phyloP scores from a whole-genome alignment of 1,140 invertebrate species.

The Pentalonia nigronervosa region DNA sequence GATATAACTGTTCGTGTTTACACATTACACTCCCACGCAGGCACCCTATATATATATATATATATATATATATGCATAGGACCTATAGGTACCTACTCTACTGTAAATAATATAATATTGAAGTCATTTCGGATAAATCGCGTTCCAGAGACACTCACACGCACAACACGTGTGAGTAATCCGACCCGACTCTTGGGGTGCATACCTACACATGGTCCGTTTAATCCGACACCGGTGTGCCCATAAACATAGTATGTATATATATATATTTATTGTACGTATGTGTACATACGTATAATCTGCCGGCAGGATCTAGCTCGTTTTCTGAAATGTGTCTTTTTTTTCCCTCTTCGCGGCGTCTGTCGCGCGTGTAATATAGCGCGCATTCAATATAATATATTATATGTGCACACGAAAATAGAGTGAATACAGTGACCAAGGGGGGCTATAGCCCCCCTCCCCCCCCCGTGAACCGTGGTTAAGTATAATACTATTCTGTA shows the following conservation, averaged over 20 bases:
- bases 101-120: conserved; percentile 12
- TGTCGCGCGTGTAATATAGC: background rate
- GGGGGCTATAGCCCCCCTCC: no score
- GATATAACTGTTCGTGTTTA: background rate
- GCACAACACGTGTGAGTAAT: background rate
- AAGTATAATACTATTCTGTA: no score
- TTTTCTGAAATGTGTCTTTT: conserved; percentile 23
- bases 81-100: background rate
- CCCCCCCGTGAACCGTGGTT: no score
- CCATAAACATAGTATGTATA: background rate
- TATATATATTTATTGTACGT: background rate
- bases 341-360: background rate
- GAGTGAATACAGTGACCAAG: background rate
- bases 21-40: background rate
- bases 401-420: background rate
- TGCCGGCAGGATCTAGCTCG: background rate
- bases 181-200: conserved; percentile 11
- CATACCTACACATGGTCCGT: background rate
- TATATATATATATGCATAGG: background rate
- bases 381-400: background rate
- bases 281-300: background rate
- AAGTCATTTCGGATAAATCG: conserved; percentile 4
- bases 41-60: background rate
- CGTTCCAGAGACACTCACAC: background rate
- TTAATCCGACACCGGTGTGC: background rate